Conservation (phyloP, 2,797 vertebrate species). For the Spinus pinus region DNA sequence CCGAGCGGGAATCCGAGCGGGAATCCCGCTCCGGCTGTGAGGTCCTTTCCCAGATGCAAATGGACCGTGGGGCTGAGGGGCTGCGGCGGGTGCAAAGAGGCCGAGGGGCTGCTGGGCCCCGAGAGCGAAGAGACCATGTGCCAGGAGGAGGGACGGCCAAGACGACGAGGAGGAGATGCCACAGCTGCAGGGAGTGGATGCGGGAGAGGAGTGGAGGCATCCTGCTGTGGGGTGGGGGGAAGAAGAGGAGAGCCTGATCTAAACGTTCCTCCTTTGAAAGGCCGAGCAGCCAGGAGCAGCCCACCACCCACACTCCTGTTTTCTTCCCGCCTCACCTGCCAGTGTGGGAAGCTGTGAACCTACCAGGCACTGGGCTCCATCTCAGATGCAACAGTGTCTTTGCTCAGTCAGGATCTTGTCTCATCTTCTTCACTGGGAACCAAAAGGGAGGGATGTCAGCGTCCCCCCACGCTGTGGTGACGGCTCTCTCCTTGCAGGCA, state of each 20-base stretch:
- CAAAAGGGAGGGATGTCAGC: not conserved
- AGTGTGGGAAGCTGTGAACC: slow-evolving; percentile 40
- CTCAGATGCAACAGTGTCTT: slow-evolving; percentile 42
- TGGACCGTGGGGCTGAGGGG: slow-evolving; percentile 62
- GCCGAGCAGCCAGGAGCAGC: not conserved
- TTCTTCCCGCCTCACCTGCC: not conserved
- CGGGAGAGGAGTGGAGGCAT: slow-evolving; percentile 60
- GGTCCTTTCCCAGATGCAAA: slow-evolving; percentile 78
- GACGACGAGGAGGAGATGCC: slow-evolving; percentile 74
- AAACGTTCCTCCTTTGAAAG: not conserved
- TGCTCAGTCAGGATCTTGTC: slow-evolving; percentile 58
- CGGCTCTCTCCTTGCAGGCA: not conserved
- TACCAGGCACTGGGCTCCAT: slow-evolving; percentile 75
- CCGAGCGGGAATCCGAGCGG: not conserved
- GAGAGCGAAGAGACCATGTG: slow-evolving; percentile 63
- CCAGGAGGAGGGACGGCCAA: slow-evolving; percentile 56
- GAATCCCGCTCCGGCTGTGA: slow-evolving; percentile 58
- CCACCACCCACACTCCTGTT: not conserved
- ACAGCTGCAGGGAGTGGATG: slow-evolving; percentile 68
- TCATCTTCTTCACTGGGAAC: slow-evolving; percentile 74
- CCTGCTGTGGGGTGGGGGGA: not conserved
- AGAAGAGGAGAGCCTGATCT: not conserved
- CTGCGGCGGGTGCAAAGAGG: slow-evolving; percentile 74
- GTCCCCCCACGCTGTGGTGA: fast-evolving
- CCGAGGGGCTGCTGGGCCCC: slow-evolving; percentile 60